Evolutionary conservation across 2,888 invertebrate genomes (phyloP), one percentile per base, ranked within the genome.

Genomic region (Chloroclystis v-ata): DNA sequence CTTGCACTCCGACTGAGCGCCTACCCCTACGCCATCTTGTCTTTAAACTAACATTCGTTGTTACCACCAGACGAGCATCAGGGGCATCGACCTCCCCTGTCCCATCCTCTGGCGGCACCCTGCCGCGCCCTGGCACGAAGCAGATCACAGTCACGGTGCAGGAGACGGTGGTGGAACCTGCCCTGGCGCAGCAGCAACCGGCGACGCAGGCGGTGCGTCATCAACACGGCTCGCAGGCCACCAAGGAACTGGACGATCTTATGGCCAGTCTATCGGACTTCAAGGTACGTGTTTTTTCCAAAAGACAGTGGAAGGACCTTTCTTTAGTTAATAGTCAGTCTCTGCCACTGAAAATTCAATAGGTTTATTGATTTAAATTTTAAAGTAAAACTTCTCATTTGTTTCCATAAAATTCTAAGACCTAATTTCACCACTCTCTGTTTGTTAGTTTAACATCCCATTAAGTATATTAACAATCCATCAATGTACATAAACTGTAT

Each of bases 181-280:
- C 85, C n/a, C 79, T 67, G 52, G 71, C 75, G 16, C 78, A 77
- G 52, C 78, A 73, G 45, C 77, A 75, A 49, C 79, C 80, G 12
- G 70, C 79, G 29, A 67, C 75, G 30, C 63, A 72, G 29, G 63
- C 60, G 63, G 87, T 58, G 20, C 62, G 69, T n/a, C 72, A 76
- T 8, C 84, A 78, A 64, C 86, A 86, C 47, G 95, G 97, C 13
- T 97, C 97, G 42, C 94, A 95, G 50, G 98, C 98, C 26, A 98
- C 98, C 13, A 93, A 94, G 78, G 98, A 98, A 77, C 89, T 98
- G 51, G 98, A 98, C 71, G 97, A 98, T 72, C 90, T 98, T 52
- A 98, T 98, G 98, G 96, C 96, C 1, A 96, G 97, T 4, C 89
- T 98, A 8, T 97, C 97, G 0, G 97, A 97, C 75, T 96, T 97